A percentile compares a stretch with the other conserved stretches of the same genome.
Conservation (phyloP, 2,113 vertebrate genomes). For the Antigone vipio region DNA sequence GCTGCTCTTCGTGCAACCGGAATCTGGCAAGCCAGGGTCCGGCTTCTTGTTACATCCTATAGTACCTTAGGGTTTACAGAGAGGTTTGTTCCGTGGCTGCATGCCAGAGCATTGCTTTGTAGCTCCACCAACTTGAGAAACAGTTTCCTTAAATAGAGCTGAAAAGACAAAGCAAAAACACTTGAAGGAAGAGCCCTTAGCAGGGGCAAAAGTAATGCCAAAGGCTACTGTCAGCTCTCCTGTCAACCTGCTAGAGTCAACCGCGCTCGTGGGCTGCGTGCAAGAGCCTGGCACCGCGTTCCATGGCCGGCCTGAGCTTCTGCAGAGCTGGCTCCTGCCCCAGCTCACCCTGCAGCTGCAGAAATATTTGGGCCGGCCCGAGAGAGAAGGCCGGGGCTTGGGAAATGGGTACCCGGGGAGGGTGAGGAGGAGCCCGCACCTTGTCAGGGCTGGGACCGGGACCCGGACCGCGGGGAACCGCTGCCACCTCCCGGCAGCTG, state of each 20-base stretch:
- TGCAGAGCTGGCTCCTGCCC: not conserved
- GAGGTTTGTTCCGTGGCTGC: not conserved
- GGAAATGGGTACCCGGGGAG: not conserved
- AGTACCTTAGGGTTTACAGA: not conserved
- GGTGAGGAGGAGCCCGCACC: not conserved
- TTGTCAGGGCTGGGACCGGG: not conserved
- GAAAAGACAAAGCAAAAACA: not conserved
- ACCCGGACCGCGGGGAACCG: not conserved
- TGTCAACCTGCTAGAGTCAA: not conserved
- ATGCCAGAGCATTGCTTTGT: not conserved
- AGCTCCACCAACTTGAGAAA: not conserved
- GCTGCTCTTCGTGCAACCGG: not conserved
- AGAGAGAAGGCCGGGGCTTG: not conserved
- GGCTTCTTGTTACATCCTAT: not conserved
- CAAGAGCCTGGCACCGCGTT: accelerated
- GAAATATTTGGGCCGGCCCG: not conserved
- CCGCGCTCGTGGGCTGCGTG: not conserved
- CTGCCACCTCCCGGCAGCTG: not conserved
- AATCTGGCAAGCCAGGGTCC: not conserved
- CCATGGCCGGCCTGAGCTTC: accelerated
- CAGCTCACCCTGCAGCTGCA: not conserved
- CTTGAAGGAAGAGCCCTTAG: not conserved
- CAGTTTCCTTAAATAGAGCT: not conserved
- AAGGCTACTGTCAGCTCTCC: not conserved
- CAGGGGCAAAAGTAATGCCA: not conserved